These are phyloP conservation scores for Chaunax sp. DNA, from an alignment of 2,797 vertebrate species.

Conservation along the genomic window DNA sequence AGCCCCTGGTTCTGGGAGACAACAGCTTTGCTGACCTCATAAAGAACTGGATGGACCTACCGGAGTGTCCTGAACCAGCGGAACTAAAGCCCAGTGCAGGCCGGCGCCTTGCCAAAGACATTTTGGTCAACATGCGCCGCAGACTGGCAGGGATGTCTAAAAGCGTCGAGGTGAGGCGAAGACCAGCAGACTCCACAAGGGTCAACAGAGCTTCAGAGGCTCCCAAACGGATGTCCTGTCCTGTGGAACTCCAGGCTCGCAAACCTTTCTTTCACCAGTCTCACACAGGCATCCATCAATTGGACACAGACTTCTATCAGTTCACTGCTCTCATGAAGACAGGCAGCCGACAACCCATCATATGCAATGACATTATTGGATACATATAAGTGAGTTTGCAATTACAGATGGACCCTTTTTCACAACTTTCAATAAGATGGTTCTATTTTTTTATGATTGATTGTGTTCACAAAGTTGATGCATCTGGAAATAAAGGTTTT, in stretches of 20 bases:
- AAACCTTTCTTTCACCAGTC: conserved; percentile 93
- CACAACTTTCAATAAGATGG: conserved; percentile 16
- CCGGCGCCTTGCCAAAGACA: conserved; percentile 90
- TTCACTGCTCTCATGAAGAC: conserved; percentile 93
- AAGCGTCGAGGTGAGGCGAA: conserved; percentile 73
- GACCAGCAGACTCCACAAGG: conserved; percentile 56
- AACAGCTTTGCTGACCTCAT: conserved; percentile 98
- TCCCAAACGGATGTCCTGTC: conserved; percentile 91
- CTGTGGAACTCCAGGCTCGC: conserved; percentile 84
- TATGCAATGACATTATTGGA: conserved; percentile 94
- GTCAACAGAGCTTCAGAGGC: conserved; percentile 64
- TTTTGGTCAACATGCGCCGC: conserved; percentile 91
- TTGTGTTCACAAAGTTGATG: conserved; percentile 38
- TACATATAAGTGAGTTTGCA: conserved; percentile 87
- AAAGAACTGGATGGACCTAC: conserved; percentile 99
- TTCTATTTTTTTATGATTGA: conserved; percentile 54
- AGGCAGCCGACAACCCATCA: conserved; percentile 96
- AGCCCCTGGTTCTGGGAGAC: conserved; percentile 94
- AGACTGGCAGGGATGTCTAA: conserved; percentile 89
- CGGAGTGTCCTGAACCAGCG: conserved; percentile 86
- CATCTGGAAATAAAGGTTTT: conserved; percentile 60
- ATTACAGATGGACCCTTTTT: conserved; percentile 10
- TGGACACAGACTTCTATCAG: conserved; percentile 88
- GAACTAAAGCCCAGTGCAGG: conserved; percentile 75
- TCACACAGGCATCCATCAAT: conserved; percentile 88